Evolutionary conservation across 30 jellyfish, hydroid and myxozoan genomes (phyloP), one percentile per base, ranked within the genome.

Genomic region (Sanderia malayensis): DNA sequence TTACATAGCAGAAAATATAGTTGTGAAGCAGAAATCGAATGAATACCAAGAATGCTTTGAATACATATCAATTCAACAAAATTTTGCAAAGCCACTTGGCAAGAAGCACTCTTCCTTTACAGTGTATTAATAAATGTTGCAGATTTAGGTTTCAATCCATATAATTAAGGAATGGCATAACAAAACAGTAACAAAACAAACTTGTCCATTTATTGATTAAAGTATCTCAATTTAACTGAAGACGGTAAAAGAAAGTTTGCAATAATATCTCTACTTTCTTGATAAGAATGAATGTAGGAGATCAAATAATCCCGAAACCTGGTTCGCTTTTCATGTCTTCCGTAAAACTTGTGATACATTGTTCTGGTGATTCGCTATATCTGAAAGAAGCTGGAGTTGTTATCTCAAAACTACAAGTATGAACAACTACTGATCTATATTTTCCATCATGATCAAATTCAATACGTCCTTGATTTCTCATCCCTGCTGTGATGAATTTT

Each of bases 11-110:
- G 49, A 67, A 19, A n/a, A 67, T 62, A 41, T 67, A 17, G 72
- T 31, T 19, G 80, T 67, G 44, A n/a, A 22, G 25, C 24, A 22
- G 29, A 22, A 67, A 17, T 22, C 13, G 45, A 67, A 67, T 62
- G 80, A 67, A 32, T 0, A 18, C 0, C 72, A 32, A 41, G 80
- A 67, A 44, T 67, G 33, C 33, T 67, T 67, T 44, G 72, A 67
- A 15, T 28, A 67, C 0, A 62, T 44, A 25, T 15, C 18, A 41
- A 28, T 17, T 20, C 24, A 0, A 9, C 71, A 7, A 19, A 0
- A 17, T 15, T 20, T 67, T 15, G 33, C 29, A 18, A 45, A 24
- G n/a, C n/a, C 24, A 18, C 79, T 22, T 71, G 79, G 79, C 24
- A 22, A 13, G 83, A 46, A 6, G 78, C 79, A 0, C 55, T 71